These are phyloP conservation scores for Aporrectodea caliginosa DNA, from an alignment of 1,140 invertebrate species.

Conservation along the genomic window DNA sequence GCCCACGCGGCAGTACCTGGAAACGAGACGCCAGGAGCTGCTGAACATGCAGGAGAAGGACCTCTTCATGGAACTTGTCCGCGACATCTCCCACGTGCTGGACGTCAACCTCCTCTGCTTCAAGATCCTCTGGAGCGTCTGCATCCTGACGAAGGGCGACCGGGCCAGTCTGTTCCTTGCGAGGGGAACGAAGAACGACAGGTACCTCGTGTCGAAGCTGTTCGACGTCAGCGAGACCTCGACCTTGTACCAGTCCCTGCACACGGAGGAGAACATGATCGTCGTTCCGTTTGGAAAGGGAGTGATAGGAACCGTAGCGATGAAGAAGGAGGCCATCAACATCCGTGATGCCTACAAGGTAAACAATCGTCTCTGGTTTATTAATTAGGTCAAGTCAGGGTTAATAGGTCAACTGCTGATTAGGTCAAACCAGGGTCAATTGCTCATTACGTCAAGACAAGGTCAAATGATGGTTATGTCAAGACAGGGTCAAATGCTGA, in stretches of 20 bases:
- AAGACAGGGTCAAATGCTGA: too few relatives aligned
- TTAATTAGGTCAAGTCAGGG: too few relatives aligned
- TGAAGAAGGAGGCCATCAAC: conserved; percentile 81
- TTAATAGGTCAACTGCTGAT: too few relatives aligned
- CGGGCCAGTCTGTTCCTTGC: conserved; percentile 1
- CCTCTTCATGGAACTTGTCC: conserved; percentile 76
- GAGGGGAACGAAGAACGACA: conserved; percentile 49
- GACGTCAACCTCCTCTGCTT: conserved; percentile 89
- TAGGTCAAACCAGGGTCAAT: too few relatives aligned
- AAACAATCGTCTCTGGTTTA: too few relatives aligned
- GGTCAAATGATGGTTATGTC: too few relatives aligned
- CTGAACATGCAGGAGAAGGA: conserved; percentile 18
- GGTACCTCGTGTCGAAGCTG: conserved; percentile 81
- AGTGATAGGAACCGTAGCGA: conserved; percentile 81
- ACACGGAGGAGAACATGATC: conserved; percentile 62
- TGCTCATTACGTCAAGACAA: too few relatives aligned
- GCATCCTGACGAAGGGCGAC: conserved; percentile 63
- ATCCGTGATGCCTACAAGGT: conserved; percentile 85
- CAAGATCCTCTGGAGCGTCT: conserved; percentile 88
- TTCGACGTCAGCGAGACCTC: conserved; percentile 87
- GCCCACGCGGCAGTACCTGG: background rate
- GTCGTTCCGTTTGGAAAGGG: conserved; percentile 81
- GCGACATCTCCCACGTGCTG: conserved; percentile 85
- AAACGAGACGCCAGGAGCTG: conserved; percentile 13
- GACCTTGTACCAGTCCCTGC: conserved; percentile 73